Percentiles rank a stretch among this genome's conserved stretches.
Evolutionary conservation across 2,888 invertebrate species (phyloP).

Genomic region (Anarsia innoxiella): DNA sequence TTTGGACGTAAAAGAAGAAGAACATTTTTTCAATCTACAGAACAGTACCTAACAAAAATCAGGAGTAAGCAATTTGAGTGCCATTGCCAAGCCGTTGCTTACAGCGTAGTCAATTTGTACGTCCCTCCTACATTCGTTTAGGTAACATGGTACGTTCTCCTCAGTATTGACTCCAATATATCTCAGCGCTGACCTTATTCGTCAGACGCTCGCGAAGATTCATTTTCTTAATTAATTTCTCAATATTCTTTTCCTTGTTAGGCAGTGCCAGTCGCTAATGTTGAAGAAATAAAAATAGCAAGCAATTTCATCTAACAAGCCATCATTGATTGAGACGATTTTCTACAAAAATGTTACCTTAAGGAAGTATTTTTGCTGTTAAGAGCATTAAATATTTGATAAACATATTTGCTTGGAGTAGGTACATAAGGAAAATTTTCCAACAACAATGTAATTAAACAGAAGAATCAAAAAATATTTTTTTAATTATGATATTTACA

Average conservation of each 20-base stretch:
- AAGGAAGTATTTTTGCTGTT: too few species aligned
- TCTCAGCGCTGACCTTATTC: constrained; percentile 10
- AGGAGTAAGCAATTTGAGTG: not conserved
- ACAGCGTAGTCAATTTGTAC: constrained; percentile 10
- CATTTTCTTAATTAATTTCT: constrained; percentile 14
- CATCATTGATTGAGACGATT: not conserved
- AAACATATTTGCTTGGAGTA: too few species aligned
- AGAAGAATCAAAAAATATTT: too few species aligned
- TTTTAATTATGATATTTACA: too few species aligned
- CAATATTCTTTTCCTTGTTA: constrained; percentile 7
- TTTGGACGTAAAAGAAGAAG: too few species aligned
- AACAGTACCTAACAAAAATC: constrained; percentile 8
- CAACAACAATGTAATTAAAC: too few species aligned
- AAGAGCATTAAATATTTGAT: too few species aligned
- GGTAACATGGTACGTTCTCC: constrained; percentile 7
- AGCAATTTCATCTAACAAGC: not conserved
- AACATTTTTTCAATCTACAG: too few species aligned
- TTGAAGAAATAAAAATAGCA: constrained; percentile 2
- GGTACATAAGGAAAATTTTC: too few species aligned
- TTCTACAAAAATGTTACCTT: not conserved
- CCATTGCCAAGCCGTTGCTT: not conserved
- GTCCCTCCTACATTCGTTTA: constrained; percentile 3
- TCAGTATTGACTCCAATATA: constrained; percentile 13
- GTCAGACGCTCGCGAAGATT: constrained; percentile 8
- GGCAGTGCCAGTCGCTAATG: constrained; percentile 1